Conservation (phyloP, 2,797 vertebrate species). For the Chaetodon trifasciatus region DNA sequence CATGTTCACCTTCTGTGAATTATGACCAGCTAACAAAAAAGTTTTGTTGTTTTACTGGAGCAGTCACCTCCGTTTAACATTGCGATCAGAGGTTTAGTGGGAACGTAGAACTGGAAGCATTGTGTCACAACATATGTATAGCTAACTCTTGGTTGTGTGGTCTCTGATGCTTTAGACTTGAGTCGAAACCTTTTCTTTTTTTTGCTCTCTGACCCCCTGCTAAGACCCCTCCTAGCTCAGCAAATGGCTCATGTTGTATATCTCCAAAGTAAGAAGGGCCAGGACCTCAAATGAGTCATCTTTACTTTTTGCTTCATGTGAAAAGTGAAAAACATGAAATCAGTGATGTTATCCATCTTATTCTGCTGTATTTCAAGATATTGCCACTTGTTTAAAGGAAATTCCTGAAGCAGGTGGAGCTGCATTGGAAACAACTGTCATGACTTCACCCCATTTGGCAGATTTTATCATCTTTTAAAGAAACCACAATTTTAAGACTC, state of each 20-base stretch:
- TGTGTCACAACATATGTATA: background rate
- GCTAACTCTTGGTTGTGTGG: background rate
- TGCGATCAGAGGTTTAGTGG: background rate
- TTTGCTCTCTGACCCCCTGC: conserved; percentile 40
- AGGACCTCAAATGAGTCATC: conserved; percentile 53
- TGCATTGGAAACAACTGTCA: conserved; percentile 64
- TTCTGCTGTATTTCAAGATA: conserved; percentile 58
- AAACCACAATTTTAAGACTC: conserved; percentile 54
- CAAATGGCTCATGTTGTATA: conserved; percentile 39
- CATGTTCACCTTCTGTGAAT: background rate
- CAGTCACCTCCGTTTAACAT: background rate
- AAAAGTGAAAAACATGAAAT: conserved; percentile 50
- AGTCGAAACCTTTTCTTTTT: conserved; percentile 9
- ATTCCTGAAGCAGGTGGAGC: conserved; percentile 70
- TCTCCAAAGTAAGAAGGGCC: conserved; percentile 27
- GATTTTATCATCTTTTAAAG: conserved; percentile 53
- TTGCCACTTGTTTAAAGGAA: conserved; percentile 64
- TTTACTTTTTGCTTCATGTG: conserved; percentile 29
- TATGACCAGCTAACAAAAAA: background rate
- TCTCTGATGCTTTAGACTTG: background rate
- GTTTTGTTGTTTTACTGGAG: background rate
- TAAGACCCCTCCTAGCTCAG: conserved; percentile 31
- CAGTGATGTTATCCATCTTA: conserved; percentile 55
- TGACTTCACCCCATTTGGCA: conserved; percentile 67
- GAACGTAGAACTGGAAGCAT: background rate